Percentiles rank a stretch among this genome's conserved stretches.
Evolutionary conservation across 2,888 invertebrate genomes (phyloP).

Genomic region (Drosophila melanosoma): DNA sequence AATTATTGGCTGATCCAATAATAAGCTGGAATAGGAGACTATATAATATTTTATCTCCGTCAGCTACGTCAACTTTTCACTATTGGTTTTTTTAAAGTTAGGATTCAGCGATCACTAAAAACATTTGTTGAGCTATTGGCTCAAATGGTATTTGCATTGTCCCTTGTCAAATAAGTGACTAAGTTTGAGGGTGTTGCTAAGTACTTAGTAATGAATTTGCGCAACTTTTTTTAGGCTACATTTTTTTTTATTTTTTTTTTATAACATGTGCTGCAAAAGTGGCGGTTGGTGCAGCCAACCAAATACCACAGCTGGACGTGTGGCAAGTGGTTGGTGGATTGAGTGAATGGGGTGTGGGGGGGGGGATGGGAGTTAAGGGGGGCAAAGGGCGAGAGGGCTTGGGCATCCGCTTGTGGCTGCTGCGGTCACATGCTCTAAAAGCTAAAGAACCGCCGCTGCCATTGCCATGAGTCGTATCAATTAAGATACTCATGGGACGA

Average conservation of each 20-base stretch:
- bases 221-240: conserved; percentile 31
- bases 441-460: conserved; percentile 56
- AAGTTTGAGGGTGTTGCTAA: conserved; percentile 19
- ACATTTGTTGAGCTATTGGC: not conserved
- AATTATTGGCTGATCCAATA: not conserved
- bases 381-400: not conserved
- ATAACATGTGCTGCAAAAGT: conserved; percentile 43
- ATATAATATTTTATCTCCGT: not conserved
- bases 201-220: conserved; percentile 46
- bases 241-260: conserved; percentile 45
- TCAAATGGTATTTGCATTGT: not conserved
- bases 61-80: not conserved
- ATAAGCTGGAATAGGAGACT: not conserved
- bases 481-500: conserved; percentile 65
- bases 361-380: not conserved
- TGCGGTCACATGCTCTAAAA: conserved; percentile 69
- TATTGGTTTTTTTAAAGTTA: not conserved
- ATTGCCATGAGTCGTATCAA: conserved; percentile 54
- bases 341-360: rapidly evolving
- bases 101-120: not conserved
- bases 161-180: not conserved
- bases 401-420: conserved; percentile 42
- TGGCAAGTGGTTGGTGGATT: not conserved
- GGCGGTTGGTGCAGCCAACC: conserved; percentile 52
- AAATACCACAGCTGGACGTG: conserved; percentile 26